Evolutionary conservation across 2,797 vertebrate genomes (phyloP).

Genomic region (Pyrocephalus nanus): DNA sequence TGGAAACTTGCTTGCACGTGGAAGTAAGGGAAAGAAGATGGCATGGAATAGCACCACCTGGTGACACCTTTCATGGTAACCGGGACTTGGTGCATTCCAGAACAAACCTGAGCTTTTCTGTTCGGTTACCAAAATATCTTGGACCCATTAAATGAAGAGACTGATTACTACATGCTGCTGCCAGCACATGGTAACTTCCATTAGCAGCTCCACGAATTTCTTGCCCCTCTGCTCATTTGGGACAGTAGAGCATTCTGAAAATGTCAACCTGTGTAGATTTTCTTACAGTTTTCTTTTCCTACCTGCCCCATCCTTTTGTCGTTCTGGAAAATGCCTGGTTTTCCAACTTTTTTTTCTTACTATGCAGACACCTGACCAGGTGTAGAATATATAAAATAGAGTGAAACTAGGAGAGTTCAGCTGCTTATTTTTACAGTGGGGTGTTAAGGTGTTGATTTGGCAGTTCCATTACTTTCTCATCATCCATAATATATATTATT

Average conservation of each 20-base stretch:
- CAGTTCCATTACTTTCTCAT: constrained; percentile 15
- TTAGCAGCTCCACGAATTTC: neutral
- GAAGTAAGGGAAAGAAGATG: neutral
- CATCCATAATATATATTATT: neutral
- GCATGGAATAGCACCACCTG: neutral
- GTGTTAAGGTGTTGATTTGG: neutral
- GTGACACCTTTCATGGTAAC: neutral
- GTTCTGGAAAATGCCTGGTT: neutral
- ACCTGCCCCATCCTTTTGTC: neutral
- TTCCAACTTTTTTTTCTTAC: neutral
- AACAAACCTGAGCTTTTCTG: neutral
- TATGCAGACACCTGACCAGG: neutral
- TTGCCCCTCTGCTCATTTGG: neutral
- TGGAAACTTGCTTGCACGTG: neutral
- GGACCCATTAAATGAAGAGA: neutral
- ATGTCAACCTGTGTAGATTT: neutral
- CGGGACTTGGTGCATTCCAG: neutral
- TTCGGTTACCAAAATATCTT: neutral
- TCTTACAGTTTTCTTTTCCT: neutral
- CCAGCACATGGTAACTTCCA: neutral
- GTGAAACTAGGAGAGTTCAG: neutral
- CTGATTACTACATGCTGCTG: neutral
- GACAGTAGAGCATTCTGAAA: neutral
- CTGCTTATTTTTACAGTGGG: neutral
- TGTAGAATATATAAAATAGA: neutral